phyloP scores from a whole-genome alignment of 1,140 invertebrate species.

The Dendrolimus kikuchii region DNA sequence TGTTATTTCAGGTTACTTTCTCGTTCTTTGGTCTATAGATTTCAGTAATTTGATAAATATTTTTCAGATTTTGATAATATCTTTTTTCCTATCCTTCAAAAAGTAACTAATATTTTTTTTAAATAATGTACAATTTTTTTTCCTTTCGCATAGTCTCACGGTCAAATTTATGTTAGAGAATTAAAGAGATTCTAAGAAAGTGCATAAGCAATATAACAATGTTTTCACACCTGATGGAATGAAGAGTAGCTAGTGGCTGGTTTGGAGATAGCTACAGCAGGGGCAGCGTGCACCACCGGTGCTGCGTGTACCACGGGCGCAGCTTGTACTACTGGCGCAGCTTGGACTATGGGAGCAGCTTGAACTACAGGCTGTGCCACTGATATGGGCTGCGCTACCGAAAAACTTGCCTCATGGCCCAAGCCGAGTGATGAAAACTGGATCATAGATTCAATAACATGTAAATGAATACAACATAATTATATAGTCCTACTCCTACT shows the following conservation, averaged over 20 bases:
- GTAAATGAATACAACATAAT: neutral
- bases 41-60: no score
- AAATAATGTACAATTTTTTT: no score
- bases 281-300: slow-evolving; percentile 22
- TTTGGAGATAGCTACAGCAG: slow-evolving; percentile 22
- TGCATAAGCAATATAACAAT: no score
- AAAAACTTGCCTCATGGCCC: neutral
- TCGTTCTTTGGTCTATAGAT: no score
- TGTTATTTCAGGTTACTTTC: no score
- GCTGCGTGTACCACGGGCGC: slow-evolving; percentile 36
- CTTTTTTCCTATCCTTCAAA: no score
- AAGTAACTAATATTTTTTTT: no score
- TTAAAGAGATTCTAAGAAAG: no score
- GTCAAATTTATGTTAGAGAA: no score
- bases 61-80: no score
- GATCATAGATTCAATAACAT: neutral
- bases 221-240: slow-evolving; percentile 4
- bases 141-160: no score
- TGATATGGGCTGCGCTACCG: slow-evolving; percentile 7
- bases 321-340: slow-evolving; percentile 17
- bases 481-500: no score
- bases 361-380: slow-evolving; percentile 16
- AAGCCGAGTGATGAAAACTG: slow-evolving; percentile 4
- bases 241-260: slow-evolving; percentile 12
- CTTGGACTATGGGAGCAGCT: slow-evolving; percentile 36